These are phyloP conservation scores for Chaetoderma sp. DNA, from an alignment of 2,888 invertebrate species.

Conservation along the genomic window DNA sequence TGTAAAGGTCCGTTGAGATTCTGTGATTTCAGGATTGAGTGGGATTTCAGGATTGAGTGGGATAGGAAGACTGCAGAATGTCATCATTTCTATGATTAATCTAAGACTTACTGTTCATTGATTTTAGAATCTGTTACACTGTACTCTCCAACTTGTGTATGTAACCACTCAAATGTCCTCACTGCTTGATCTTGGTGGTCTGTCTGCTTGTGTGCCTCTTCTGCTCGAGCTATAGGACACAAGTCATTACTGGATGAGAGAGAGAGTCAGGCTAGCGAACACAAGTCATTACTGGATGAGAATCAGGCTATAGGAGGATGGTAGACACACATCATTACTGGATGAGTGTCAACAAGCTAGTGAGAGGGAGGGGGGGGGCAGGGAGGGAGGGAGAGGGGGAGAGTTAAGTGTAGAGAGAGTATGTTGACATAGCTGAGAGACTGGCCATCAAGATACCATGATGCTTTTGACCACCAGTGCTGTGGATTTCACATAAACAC, in stretches of 20 bases:
- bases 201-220: constrained; percentile 46
- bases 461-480: too few relatives aligned
- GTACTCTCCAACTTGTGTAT: constrained; percentile 60
- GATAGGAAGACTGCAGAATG: background rate
- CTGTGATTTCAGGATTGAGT: too few relatives aligned
- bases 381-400: too few relatives aligned
- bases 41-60: too few relatives aligned
- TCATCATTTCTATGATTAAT: too few relatives aligned
- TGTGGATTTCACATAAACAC: too few relatives aligned
- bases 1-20: too few relatives aligned
- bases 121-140: constrained; percentile 41
- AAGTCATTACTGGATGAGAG: background rate
- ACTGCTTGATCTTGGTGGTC: constrained; percentile 41
- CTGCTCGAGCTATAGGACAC: constrained; percentile 46
- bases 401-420: too few relatives aligned
- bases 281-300: background rate
- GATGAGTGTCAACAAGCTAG: background rate
- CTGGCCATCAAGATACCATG: too few relatives aligned
- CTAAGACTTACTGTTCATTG: constrained; percentile 33
- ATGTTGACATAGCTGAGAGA: too few relatives aligned
- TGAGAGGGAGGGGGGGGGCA: too few relatives aligned
- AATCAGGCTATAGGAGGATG: background rate
- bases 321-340: too few relatives aligned
- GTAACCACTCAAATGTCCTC: constrained; percentile 64
- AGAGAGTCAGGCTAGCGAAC: background rate